A percentile compares a stretch with the other conserved stretches of the same genome.
phyloP scores from a whole-genome alignment of 2,797 vertebrate species.

The Trichosurus vulpecula region DNA sequence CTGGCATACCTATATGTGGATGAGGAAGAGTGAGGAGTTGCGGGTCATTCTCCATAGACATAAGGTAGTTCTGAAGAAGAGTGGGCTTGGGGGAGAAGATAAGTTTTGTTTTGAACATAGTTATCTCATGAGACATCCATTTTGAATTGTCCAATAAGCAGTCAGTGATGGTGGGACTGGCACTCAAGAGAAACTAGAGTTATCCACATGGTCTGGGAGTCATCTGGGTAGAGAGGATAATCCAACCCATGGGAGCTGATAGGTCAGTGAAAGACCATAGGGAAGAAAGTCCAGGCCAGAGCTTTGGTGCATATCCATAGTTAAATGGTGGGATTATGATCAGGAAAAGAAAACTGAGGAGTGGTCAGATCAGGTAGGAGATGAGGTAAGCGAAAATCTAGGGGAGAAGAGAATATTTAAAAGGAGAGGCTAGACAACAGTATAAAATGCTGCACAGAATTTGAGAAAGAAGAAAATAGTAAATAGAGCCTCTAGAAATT shows the following conservation, averaged over 20 bases:
- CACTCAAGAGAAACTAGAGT: neutral
- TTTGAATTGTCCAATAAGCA: neutral
- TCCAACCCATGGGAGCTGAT: neutral
- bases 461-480: neutral
- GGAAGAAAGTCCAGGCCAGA: neutral
- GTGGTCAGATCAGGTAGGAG: neutral
- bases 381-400: neutral
- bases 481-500: neutral
- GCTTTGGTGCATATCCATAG: neutral
- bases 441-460: neutral
- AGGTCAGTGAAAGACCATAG: neutral
- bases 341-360: neutral
- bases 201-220: neutral
- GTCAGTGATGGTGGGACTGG: neutral
- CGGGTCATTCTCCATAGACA: neutral
- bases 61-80: neutral
- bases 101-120: neutral
- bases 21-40: neutral
- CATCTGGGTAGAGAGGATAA: neutral
- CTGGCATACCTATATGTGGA: neutral
- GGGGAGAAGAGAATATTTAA: neutral
- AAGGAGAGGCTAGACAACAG: neutral
- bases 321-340: neutral
- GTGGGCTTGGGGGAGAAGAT: neutral
- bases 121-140: neutral